Conservation (phyloP, 2,888 invertebrate species). For the Caenorhabditis imperialis region DNA sequence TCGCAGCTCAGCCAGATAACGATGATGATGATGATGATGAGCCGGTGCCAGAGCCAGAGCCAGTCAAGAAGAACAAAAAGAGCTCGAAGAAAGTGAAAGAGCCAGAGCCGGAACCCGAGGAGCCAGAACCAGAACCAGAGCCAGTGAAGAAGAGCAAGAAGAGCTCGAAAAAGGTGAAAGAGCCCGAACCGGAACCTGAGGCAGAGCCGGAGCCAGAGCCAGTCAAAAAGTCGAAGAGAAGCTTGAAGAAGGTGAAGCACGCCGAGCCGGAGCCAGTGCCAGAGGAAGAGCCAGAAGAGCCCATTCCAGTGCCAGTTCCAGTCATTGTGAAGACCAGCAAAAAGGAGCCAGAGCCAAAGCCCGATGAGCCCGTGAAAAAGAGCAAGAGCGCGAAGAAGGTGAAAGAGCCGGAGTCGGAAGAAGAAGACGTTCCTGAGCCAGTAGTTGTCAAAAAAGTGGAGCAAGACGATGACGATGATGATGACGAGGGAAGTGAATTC, state of each 20-base stretch:
- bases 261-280: not conserved
- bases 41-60: constrained; percentile 13
- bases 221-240: constrained; percentile 12
- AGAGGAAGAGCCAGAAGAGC: constrained; percentile 8
- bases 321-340: constrained; percentile 8
- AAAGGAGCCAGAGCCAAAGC: constrained; percentile 14
- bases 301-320: constrained; percentile 5
- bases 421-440: constrained; percentile 76
- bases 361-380: constrained; percentile 10
- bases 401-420: constrained; percentile 36
- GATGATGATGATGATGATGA: constrained; percentile 37
- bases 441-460: constrained; percentile 1
- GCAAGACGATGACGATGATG: constrained; percentile 7
- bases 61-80: constrained; percentile 24
- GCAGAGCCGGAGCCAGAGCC: constrained; percentile 5
- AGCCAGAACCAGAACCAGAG: constrained; percentile 15
- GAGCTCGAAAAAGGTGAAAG: constrained; percentile 27
- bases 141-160: constrained; percentile 33
- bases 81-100: constrained; percentile 34
- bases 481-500: constrained; percentile 39
- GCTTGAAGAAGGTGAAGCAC: constrained; percentile 9
- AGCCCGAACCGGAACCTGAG: not conserved
- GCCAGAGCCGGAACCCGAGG: constrained; percentile 25
- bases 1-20: constrained; percentile 30
- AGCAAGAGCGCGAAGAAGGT: constrained; percentile 21